These are phyloP conservation scores for Eueremaeus valkanovi DNA, from an alignment of 2,888 invertebrate genomes.

Conservation along the genomic window DNA sequence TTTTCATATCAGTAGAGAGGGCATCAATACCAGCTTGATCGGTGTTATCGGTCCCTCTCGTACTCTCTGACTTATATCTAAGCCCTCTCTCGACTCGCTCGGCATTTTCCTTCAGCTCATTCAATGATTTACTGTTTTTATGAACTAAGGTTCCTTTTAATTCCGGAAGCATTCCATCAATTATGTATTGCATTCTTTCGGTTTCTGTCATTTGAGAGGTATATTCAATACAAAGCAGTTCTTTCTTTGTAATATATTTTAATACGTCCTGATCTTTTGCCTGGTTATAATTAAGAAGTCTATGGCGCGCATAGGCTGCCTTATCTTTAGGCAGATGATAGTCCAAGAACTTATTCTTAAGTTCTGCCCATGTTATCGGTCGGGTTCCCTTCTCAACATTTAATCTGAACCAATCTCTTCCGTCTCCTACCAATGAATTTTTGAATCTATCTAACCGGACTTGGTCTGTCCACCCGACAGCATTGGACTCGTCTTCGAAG, in stretches of 20 bases:
- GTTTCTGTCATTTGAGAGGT: neutral
- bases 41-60: no score
- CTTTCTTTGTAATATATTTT: neutral
- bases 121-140: neutral
- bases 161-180: neutral
- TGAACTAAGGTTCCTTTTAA: neutral
- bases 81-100: neutral
- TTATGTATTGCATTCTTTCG: neutral
- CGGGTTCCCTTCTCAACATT: neutral
- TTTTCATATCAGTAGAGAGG: no score
- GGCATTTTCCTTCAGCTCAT: no score
- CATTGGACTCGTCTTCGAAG: neutral
- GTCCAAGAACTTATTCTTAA: neutral
- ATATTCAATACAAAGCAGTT: neutral
- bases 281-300: neutral
- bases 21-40: no score
- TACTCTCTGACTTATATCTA: neutral
- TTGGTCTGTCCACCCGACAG: neutral
- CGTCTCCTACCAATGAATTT: neutral
- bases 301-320: neutral
- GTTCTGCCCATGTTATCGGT: neutral
- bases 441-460: neutral
- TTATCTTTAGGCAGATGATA: conserved; percentile 1
- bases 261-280: neutral
- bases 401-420: neutral